A percentile compares a stretch with the other conserved stretches of the same genome.
Evolutionary conservation across 2,888 invertebrate genomes (phyloP).

Genomic region (Ophion costatus): DNA sequence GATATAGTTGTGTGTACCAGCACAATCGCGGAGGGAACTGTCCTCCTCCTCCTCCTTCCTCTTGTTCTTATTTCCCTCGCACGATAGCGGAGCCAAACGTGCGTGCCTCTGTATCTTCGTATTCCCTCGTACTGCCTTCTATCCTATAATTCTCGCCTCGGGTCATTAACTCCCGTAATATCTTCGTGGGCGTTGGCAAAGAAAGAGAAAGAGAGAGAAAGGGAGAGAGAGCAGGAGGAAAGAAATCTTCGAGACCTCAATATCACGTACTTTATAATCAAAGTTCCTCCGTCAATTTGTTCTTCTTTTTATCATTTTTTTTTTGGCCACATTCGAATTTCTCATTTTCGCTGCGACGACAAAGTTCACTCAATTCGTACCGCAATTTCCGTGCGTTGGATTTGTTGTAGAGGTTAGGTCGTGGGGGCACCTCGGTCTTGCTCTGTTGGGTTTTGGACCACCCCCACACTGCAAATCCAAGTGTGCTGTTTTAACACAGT

Average conservation of each 20-base stretch:
- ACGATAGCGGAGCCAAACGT: conserved; percentile 35
- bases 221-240: conserved; percentile 7
- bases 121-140: conserved; percentile 45
- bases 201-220: conserved; percentile 31
- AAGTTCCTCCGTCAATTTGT: conserved; percentile 5
- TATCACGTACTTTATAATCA: conserved; percentile 21
- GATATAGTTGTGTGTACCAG: conserved; percentile 37
- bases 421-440: too few species aligned
- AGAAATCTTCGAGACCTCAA: conserved; percentile 15
- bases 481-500: too few species aligned
- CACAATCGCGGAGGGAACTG: conserved; percentile 36
- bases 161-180: conserved; percentile 56
- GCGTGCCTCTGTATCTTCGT: conserved; percentile 66
- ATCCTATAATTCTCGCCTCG: conserved; percentile 49
- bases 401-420: too few species aligned
- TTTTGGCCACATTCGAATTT: not conserved
- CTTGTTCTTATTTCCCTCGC: conserved; percentile 21
- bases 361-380: too few species aligned
- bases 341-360: not conserved
- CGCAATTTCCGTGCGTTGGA: too few species aligned
- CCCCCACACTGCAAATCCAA: too few species aligned
- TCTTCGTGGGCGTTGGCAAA: conserved; percentile 41
- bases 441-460: too few species aligned
- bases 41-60: conserved; percentile 35
- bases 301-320: conserved; percentile 9